Evolutionary conservation across 2,888 invertebrate genomes (phyloP), one percentile per base, ranked within the genome.

Genomic region (Orthosia gothica): DNA sequence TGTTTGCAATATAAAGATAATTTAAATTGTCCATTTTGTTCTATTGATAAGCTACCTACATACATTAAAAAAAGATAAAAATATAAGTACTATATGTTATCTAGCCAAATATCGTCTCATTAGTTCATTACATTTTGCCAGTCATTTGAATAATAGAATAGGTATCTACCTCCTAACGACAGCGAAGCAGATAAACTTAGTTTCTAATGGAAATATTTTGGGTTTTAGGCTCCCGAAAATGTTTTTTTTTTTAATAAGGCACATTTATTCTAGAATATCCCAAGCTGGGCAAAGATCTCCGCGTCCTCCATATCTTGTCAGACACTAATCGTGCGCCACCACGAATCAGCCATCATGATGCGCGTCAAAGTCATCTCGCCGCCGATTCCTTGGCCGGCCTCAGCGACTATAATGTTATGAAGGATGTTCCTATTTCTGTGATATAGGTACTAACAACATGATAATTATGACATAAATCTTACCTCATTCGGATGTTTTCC

Each of bases 401-500:
- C 7, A 1, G 40, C 40, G 9, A 9, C 40, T 9, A 40, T 9
- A 16, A 55, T 55, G 26, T 16, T 57, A 23, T 16, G 26, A 18
- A 32, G 11, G 18, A 11, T 57, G n/a, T 12, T 55, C 15, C 13
- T 0, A 32, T 26, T 57, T 26, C n/a, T 57, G 18, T 58, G 26
- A 0, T 26, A 23, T n/a, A 9, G 40, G 40, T 40, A 18, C n/a
- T 52, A 52, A 50, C 11, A 58, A 11, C 12, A 54, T 13, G 3
- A 52, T n/a, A n/a, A 20, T 20, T n/a, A 40, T 73, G 18, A 45
- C 20, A 15, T 49, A 16, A 47, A 15, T 45, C 59, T 69, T 81
- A 95, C 96, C 94, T 96, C 96, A 87, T 95, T 91, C 2, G 96
- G 94, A 84, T 96, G 93, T 84, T 95, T 96, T n/a, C 96, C 96